Base-by-base conservation (phyloP, 2,113 vertebrate genomes). In the Pangasianodon hypophthalmus region DNA sequence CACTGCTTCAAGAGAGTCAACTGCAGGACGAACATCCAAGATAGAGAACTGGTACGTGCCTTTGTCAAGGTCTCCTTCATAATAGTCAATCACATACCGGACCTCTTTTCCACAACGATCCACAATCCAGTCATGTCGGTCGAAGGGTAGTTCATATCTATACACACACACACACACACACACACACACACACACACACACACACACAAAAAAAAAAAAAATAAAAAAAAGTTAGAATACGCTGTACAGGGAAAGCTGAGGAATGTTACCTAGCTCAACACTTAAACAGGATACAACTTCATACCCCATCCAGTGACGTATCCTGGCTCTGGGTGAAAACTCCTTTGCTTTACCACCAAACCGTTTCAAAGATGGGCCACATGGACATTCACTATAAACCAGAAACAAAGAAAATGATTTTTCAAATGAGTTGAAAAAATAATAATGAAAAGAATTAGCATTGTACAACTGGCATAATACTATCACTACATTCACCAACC, bases 281-380 rank as follows among this genome's bases (percentile, higher is more conserved):
- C 2, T 56, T 58, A 9, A 67, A 3, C 60, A 58, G 1, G 8
- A 54, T 62, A 69, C 13, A 4, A 50, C 7, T 83, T 93, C 97
- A 1, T 95, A 98, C 98, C 98, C 98, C 98, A 99, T 98, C 98
- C 97, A 99, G 0, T 97, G 96, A 8, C 98, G 97, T 29, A 99
- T 90, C 64, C 97, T 96, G 52, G 98, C 98, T 92, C 98, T 95
- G 1, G 98, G 98, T 0, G 98, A 99, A 94, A 93, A 98, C 62
- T 98, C 96, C 88, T 96, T 98, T 0, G 98, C 97, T 95, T 98
- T 99, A 19, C 98, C 98, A 77, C 98, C 97, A 89, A 99, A 99
- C 26, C 97, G 96, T 93, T 98, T 95, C 93, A 99, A 90, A 0
- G 95, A 94, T 0, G 98, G 98, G 13, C 98, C 98, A 92, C 98